Evolutionary conservation across 2,888 invertebrate species (phyloP).

Genomic region (Hymenopus coronatus): DNA sequence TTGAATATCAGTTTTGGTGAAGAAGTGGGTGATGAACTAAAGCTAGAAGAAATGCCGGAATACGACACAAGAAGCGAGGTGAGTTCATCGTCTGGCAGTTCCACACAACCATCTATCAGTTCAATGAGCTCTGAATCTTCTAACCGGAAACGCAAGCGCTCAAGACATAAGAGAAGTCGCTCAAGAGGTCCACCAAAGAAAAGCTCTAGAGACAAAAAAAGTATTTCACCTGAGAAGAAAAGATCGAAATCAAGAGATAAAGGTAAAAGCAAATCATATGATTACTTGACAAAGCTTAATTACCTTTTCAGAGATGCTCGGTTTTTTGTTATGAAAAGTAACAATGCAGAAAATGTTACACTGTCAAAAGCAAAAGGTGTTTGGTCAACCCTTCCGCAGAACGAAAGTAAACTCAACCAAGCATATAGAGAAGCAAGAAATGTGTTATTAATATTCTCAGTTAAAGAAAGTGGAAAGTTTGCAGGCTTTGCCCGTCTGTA

Average conservation of each 20-base stretch:
- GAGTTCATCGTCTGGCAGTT: slow-evolving; percentile 71
- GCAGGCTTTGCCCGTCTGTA: slow-evolving; percentile 90
- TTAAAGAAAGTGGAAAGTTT: slow-evolving; percentile 95
- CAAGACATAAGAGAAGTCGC: slow-evolving; percentile 33
- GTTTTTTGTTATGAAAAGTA: slow-evolving; percentile 96
- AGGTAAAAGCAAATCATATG: slow-evolving; percentile 65
- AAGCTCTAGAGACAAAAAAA: slow-evolving; percentile 32
- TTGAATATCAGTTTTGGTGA: slow-evolving; percentile 30
- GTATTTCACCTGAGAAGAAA: slow-evolving; percentile 46
- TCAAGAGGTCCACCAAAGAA: not conserved
- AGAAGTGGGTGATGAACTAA: slow-evolving; percentile 61
- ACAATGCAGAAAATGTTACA: slow-evolving; percentile 94
- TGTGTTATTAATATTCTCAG: slow-evolving; percentile 93
- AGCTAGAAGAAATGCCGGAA: slow-evolving; percentile 64
- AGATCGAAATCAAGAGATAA: slow-evolving; percentile 47
- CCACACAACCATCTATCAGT: slow-evolving; percentile 73
- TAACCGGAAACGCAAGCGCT: slow-evolving; percentile 45
- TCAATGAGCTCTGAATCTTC: slow-evolving; percentile 70
- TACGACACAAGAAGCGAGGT: slow-evolving; percentile 88
- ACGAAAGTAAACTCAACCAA: slow-evolving; percentile 93
- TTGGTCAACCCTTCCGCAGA: slow-evolving; percentile 97
- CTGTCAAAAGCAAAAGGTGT: slow-evolving; percentile 93
- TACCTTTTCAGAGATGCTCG: slow-evolving; percentile 91
- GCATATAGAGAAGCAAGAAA: slow-evolving; percentile 91
- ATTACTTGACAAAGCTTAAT: slow-evolving; percentile 85